A percentile compares a stretch with the other conserved stretches of the same genome.
These are phyloP conservation scores for Heliopora coerulea DNA, from an alignment of 92 coral and sea anemone genomes.

Conservation along the genomic window DNA sequence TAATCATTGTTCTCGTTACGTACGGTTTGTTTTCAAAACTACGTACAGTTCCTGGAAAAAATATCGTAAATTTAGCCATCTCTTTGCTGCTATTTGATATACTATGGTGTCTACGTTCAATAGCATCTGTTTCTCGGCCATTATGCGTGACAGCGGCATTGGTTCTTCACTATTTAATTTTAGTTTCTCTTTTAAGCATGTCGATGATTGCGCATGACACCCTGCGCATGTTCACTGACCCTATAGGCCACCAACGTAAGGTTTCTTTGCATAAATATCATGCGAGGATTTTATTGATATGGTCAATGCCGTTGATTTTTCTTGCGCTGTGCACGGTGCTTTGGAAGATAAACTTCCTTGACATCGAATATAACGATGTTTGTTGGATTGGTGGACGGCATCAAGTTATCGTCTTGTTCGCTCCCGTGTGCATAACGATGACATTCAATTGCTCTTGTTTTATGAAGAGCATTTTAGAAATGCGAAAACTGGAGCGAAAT, in stretches of 20 bases:
- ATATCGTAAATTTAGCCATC: constrained; percentile 7
- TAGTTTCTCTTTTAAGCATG: constrained; percentile 25
- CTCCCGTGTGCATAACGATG: constrained; percentile 31
- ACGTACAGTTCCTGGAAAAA: constrained; percentile 6
- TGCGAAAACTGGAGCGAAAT: constrained; percentile 56
- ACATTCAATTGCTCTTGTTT: constrained; percentile 28
- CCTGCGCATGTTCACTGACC: constrained; percentile 31
- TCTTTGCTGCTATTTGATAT: constrained; percentile 10
- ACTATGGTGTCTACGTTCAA: constrained; percentile 3
- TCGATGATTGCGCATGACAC: constrained; percentile 35
- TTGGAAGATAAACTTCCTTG: constrained; percentile 61
- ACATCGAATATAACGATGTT: constrained; percentile 56
- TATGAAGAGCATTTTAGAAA: constrained; percentile 15
- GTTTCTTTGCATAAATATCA: neutral
- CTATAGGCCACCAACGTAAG: constrained; percentile 8
- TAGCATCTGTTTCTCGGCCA: no score
- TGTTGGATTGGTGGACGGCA: constrained; percentile 72
- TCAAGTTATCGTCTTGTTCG: constrained; percentile 29
- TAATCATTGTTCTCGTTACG: constrained; percentile 13
- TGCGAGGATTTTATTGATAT: constrained; percentile 15
- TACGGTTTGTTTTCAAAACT: neutral
- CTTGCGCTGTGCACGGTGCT: constrained; percentile 62
- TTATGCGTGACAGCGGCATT: constrained; percentile 5
- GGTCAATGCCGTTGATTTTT: constrained; percentile 73
- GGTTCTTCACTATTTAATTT: neutral